phyloP scores from a whole-genome alignment of 1,140 invertebrate genomes.

The Tetragonula clypearis region DNA sequence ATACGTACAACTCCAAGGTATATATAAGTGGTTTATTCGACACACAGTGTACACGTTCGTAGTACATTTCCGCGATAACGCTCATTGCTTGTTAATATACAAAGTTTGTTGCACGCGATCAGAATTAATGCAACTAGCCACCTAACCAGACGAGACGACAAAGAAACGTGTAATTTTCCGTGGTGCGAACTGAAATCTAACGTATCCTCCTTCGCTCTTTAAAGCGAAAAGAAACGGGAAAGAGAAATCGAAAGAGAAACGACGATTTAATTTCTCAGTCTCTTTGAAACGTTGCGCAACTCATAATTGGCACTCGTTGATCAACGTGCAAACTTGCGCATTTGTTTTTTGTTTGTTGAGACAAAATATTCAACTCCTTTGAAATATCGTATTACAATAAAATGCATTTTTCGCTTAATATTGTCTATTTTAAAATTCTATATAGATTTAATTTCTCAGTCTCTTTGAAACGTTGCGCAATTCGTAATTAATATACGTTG shows the following conservation, averaged over 20 bases:
- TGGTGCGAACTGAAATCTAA: background rate
- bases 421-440: too few species aligned
- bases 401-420: too few species aligned
- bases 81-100: constrained; percentile 13
- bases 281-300: background rate
- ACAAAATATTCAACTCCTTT: too few species aligned
- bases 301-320: too few species aligned
- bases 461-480: too few species aligned
- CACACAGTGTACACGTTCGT: background rate
- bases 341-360: too few species aligned
- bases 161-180: constrained; percentile 26
- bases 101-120: background rate
- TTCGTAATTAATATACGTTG: too few species aligned
- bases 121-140: constrained; percentile 17
- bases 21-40: background rate
- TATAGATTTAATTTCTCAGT: too few species aligned
- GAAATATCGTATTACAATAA: too few species aligned
- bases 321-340: too few species aligned
- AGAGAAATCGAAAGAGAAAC: background rate
- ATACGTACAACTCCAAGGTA: background rate
- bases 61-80: background rate
- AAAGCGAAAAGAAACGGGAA: background rate
- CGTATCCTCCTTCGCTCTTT: background rate
- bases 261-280: constrained; percentile 27
- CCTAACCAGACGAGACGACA: background rate